phyloP scores from a whole-genome alignment of 2,888 invertebrate genomes.

The Yponomeuta malinellus region DNA sequence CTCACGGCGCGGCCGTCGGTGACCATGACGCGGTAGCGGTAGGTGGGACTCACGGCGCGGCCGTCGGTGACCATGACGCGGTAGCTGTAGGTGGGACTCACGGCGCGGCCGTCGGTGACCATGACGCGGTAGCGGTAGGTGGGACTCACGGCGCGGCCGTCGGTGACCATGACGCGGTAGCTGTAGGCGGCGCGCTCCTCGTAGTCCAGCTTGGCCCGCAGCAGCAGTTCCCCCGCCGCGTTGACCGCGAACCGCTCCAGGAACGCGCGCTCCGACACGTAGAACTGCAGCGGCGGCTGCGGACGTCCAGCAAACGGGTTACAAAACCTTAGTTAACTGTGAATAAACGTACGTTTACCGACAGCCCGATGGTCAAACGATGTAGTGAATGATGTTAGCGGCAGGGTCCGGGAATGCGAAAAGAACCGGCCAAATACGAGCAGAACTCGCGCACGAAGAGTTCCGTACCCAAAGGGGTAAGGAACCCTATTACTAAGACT shows the following conservation, averaged over 20 bases:
- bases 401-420: too few species aligned
- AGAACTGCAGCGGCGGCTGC: slow-evolving; percentile 81
- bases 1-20: slow-evolving; percentile 77
- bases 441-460: too few species aligned
- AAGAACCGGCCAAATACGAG: too few species aligned
- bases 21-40: slow-evolving; percentile 87
- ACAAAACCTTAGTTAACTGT: too few species aligned
- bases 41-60: slow-evolving; percentile 66
- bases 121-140: too few species aligned
- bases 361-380: too few species aligned
- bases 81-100: slow-evolving; percentile 45
- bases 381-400: too few species aligned
- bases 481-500: too few species aligned
- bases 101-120: slow-evolving; percentile 83
- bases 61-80: slow-evolving; percentile 78
- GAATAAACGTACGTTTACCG: too few species aligned
- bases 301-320: slow-evolving; percentile 17
- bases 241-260: slow-evolving; percentile 85
- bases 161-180: slow-evolving; percentile 89
- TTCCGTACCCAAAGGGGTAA: too few species aligned
- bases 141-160: slow-evolving; percentile 81
- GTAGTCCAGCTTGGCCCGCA: slow-evolving; percentile 85
- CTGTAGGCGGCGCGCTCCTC: slow-evolving; percentile 82
- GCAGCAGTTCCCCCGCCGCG: slow-evolving; percentile 85
- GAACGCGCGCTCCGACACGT: slow-evolving; percentile 83